Evolutionary conservation across 2,888 invertebrate species (phyloP), one percentile per base, ranked within the genome.

Genomic region (Horisme vitalbata): DNA sequence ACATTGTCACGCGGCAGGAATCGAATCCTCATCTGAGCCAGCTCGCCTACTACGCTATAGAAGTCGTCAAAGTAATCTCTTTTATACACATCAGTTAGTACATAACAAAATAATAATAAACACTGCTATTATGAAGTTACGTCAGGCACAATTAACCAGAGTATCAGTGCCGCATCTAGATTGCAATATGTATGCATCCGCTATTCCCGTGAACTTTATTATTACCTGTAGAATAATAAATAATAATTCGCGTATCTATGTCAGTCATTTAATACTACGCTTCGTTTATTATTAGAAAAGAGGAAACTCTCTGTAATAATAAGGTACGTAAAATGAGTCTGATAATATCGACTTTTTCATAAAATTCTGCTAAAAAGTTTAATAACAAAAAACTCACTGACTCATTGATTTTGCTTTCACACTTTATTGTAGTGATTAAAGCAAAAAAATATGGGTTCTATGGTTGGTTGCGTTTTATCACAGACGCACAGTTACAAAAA

Each of bases 151-250:
- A 85, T 84, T 84, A 80, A 75, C 66, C 64, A 54, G 56, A 50
- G 53, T 87, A 86, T 86, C 86, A 65, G 69, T 73, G 72, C 73
- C 72, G 59, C 65, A 87, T 87, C 86, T 84, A 77, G 83, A 85
- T 85, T 84, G 83, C 83, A 82, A 79, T 75, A 71, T 71, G 71
- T 75, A 74, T 75, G 79, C 82, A 80, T 83, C 84, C 85, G 82
- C 74, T 78, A 76, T 73, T 73, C 67, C 58, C 65, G 68, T 65
- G 65, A 63, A 65, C 62, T 54, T 55, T 54, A 38, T 45, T 38
- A 38, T 38, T 32, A 30, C 15, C 15, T 14, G 58, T 51, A 52
- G 52, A 59, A 61, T 63, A 62, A 55, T 53, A 55, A 63, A 63
- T 52, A 57, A 55, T 52, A 48, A 52, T 39, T 46, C 43, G 45